phyloP scores from a whole-genome alignment of 2,888 invertebrate genomes.

The Tetragnatha montana region DNA sequence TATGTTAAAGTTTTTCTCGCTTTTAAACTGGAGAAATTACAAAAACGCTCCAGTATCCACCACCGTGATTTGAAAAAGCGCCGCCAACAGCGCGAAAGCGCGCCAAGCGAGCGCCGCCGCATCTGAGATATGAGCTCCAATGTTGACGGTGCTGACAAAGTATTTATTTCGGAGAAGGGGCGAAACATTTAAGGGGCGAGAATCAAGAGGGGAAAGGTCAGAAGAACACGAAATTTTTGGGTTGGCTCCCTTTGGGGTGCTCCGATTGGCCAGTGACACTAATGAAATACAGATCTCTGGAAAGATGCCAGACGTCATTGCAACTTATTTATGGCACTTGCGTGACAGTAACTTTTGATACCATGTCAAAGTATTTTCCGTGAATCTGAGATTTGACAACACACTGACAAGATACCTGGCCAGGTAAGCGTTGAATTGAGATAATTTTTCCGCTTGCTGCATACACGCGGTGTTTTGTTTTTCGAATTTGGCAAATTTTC shows the following conservation, averaged over 20 bases:
- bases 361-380: slow-evolving; percentile 42
- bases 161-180: slow-evolving; percentile 65
- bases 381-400: slow-evolving; percentile 39
- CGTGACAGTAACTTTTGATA: slow-evolving; percentile 64
- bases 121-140: slow-evolving; percentile 58
- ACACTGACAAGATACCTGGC: slow-evolving; percentile 36
- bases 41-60: too few relatives aligned
- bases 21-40: too few relatives aligned
- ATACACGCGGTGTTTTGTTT: neutral
- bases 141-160: slow-evolving; percentile 69
- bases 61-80: neutral
- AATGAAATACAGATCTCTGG: slow-evolving; percentile 59
- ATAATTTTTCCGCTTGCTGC: neutral
- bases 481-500: too few relatives aligned
- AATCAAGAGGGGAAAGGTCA: slow-evolving; percentile 69
- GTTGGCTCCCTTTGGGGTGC: slow-evolving; percentile 47
- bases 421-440: slow-evolving; percentile 58
- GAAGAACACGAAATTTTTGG: slow-evolving; percentile 62
- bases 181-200: slow-evolving; percentile 68
- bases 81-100: slow-evolving; percentile 25
- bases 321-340: slow-evolving; percentile 58
- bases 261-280: slow-evolving; percentile 59
- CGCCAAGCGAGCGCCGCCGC: slow-evolving; percentile 34
- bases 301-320: slow-evolving; percentile 55
- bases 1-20: too few relatives aligned